A percentile compares a stretch with the other conserved stretches of the same genome.
These are phyloP conservation scores for Bufo bufo DNA, from an alignment of 2,113 vertebrate genomes.

Conservation along the genomic window DNA sequence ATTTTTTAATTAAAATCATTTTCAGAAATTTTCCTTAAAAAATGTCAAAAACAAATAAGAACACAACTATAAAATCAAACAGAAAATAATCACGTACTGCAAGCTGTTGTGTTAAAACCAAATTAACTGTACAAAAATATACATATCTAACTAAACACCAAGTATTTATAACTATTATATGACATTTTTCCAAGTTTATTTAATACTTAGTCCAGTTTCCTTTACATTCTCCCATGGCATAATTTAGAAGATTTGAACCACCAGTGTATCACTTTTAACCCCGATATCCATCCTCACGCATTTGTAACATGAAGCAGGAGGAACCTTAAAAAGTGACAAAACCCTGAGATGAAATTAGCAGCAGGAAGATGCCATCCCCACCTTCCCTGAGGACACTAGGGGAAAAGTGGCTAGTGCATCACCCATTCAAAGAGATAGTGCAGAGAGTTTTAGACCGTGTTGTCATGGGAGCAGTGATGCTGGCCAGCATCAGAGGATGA, in stretches of 20 bases:
- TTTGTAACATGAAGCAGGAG: too few relatives aligned
- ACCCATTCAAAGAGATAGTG: too few relatives aligned
- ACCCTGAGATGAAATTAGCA: too few relatives aligned
- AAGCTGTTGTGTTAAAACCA: background rate
- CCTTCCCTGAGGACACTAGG: too few relatives aligned
- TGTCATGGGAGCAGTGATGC: too few relatives aligned
- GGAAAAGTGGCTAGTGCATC: too few relatives aligned
- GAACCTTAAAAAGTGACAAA: too few relatives aligned
- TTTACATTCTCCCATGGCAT: background rate
- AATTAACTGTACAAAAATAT: background rate
- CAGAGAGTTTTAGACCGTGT: too few relatives aligned
- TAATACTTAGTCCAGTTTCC: background rate
- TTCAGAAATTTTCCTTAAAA: background rate
- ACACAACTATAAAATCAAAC: background rate
- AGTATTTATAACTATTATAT: background rate
- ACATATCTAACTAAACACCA: background rate
- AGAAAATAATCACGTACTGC: background rate
- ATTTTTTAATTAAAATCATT: slow-evolving; percentile 30
- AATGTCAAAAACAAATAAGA: background rate
- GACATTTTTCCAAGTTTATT: background rate
- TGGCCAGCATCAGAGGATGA: too few relatives aligned
- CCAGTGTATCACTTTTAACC: too few relatives aligned
- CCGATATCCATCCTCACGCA: too few relatives aligned
- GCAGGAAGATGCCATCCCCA: too few relatives aligned
- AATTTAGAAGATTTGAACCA: background rate